Conservation (phyloP, 1,140 invertebrate species). For the Araneus ventricosus region DNA sequence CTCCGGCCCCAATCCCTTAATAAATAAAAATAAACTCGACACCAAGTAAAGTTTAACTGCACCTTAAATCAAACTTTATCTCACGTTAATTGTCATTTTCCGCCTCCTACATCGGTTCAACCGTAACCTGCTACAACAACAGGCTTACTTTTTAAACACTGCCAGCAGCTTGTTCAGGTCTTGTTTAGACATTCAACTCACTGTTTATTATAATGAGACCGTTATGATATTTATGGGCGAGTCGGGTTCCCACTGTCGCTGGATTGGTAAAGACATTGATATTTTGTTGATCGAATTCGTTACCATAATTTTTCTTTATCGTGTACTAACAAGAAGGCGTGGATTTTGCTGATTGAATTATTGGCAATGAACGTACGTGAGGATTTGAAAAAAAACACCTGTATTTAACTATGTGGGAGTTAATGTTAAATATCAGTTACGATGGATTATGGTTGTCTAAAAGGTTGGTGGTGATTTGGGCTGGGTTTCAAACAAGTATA, state of each 20-base stretch:
- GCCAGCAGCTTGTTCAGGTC: background rate
- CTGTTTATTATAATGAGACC: constrained; percentile 35
- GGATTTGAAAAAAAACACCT: background rate
- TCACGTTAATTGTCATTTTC: constrained; percentile 37
- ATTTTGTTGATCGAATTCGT: background rate
- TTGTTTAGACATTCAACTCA: background rate
- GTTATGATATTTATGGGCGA: constrained; percentile 15
- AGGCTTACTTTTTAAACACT: background rate
- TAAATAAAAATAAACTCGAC: constrained; percentile 58
- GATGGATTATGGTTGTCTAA: background rate
- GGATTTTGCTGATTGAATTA: background rate
- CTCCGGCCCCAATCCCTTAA: background rate
- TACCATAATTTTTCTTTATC: background rate
- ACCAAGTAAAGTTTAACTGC: constrained; percentile 32
- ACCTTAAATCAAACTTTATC: constrained; percentile 56
- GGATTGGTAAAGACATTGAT: background rate
- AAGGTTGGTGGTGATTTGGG: no score
- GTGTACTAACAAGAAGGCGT: background rate
- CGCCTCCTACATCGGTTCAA: background rate
- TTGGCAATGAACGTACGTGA: background rate
- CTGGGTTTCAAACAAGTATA: no score
- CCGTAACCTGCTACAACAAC: background rate
- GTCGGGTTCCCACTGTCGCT: background rate
- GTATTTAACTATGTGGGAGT: background rate
- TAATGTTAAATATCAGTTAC: background rate